phyloP scores from a whole-genome alignment of 2,797 vertebrate genomes.

The Hapalemur alaotrensis region DNA sequence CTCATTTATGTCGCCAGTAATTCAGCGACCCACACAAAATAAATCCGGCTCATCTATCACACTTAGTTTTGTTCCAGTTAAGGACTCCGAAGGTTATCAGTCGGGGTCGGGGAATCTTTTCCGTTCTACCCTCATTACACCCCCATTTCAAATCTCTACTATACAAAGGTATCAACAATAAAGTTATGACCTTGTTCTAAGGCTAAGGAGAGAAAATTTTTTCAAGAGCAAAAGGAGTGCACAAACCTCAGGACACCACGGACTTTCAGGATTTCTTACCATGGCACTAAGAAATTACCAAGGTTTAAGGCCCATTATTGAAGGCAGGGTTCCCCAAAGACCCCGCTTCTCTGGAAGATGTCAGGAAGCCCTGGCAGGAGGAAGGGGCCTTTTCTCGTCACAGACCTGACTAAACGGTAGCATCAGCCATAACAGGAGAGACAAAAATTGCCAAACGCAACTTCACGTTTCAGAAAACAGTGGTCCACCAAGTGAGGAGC shows the following conservation, averaged over 20 bases:
- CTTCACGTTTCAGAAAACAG: conserved; percentile 9
- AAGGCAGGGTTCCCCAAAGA: background rate
- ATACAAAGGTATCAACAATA: conserved; percentile 11
- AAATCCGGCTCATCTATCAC: background rate
- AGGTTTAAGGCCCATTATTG: background rate
- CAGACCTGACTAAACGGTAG: background rate
- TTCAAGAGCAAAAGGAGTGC: background rate
- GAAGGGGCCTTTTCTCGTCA: conserved; percentile 24
- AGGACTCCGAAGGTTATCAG: background rate
- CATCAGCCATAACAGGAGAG: background rate
- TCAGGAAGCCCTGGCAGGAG: background rate
- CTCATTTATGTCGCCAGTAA: background rate
- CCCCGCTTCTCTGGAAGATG: background rate
- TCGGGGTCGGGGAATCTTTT: background rate
- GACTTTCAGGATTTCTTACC: background rate
- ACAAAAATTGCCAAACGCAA: conserved; percentile 20
- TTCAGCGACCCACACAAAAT: background rate
- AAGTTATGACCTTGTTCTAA: conserved; percentile 47
- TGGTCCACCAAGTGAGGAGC: conserved; percentile 17
- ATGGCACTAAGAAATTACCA: background rate
- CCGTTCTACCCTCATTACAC: background rate
- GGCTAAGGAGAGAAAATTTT: background rate
- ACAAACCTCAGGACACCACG: background rate
- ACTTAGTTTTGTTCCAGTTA: background rate
- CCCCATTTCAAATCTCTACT: background rate